phyloP scores from a whole-genome alignment of 2,888 invertebrate genomes.

The Chrysolina americana region DNA sequence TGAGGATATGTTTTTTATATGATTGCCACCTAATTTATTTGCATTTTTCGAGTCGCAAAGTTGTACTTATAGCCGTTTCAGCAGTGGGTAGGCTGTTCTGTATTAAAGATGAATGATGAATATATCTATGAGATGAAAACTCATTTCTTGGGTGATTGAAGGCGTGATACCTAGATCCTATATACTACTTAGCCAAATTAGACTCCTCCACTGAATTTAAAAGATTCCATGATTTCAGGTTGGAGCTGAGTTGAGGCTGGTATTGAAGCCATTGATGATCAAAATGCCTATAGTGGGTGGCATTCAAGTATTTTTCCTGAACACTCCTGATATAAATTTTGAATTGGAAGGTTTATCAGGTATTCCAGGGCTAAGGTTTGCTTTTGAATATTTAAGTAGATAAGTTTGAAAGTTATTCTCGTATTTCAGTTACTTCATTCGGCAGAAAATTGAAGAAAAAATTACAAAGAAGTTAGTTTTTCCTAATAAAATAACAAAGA shows the following conservation, averaged over 20 bases:
- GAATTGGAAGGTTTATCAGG: slow-evolving; percentile 95
- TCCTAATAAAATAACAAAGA: slow-evolving; percentile 93
- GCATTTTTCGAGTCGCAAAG: no score
- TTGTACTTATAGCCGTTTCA: no score
- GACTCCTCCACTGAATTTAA: no score
- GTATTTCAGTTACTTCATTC: slow-evolving; percentile 56
- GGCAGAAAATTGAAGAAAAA: slow-evolving; percentile 61
- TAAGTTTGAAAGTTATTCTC: not conserved
- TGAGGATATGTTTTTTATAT: no score
- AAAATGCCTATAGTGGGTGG: slow-evolving; percentile 94
- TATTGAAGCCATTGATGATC: slow-evolving; percentile 92
- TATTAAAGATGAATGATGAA: no score
- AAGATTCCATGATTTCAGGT: slow-evolving; percentile 49
- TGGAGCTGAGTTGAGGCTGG: slow-evolving; percentile 73
- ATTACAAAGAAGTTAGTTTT: slow-evolving; percentile 84
- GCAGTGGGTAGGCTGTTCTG: no score
- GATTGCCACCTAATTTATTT: no score
- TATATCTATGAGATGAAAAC: no score
- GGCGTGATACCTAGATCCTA: no score
- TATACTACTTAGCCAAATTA: no score
- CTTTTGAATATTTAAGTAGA: not conserved
- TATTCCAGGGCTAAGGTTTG: slow-evolving; percentile 91
- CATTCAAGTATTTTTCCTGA: slow-evolving; percentile 93
- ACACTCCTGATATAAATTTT: slow-evolving; percentile 95
- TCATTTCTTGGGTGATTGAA: no score